Base-by-base conservation (phyloP, 2,888 invertebrate species). In the Arge pagana region DNA sequence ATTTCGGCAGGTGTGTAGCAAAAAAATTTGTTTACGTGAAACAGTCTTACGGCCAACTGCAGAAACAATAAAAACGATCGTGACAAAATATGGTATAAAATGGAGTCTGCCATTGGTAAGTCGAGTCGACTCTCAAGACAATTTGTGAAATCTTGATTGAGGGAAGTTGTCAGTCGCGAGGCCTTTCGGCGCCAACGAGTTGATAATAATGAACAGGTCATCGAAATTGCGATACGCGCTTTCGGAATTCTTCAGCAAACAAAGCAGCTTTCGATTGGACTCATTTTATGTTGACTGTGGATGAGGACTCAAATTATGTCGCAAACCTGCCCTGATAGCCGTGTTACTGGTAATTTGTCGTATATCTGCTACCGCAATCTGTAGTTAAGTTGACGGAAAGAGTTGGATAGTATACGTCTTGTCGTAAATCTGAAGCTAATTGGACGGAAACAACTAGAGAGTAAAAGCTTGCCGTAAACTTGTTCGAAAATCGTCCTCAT, bases 101-200 rank as follows among this genome's bases (percentile, higher is more conserved):
- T 53, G 54, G 56, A 57, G 51, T 42, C 54, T 48, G 58, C 58
- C 58, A 56, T 58, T 57, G 48, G 36, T 51, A 43, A n/a, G n/a
- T n/a, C n/a, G n/a, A n/a, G 15, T 41, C 36, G 42, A 36, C 50
- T 51, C 35, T 18, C 18, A 45, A 23, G 45, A 45, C 35, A 45
- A 33, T 45, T 23, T 21, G 24, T 15, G 10, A 16, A 10, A 11
- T 33, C 24, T 23, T 19, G 10, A 4, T 6, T 8, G 35, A 6
- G 15, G 10, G 23, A 16, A 23, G 10, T n/a, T 33, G 11, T 35
- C 10, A n/a, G 24, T 24, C 35, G 6, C 6, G 1, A 10, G 6
- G 21, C 23, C 33, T 31, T 23, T n/a, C n/a, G 33, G 3, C 45
- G 35, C 35, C 15, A 31, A 30, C 21, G 16, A 5, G 35, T 6